phyloP scores from a whole-genome alignment of 2,113 vertebrate genomes.

The Pantherophis guttatus region DNA sequence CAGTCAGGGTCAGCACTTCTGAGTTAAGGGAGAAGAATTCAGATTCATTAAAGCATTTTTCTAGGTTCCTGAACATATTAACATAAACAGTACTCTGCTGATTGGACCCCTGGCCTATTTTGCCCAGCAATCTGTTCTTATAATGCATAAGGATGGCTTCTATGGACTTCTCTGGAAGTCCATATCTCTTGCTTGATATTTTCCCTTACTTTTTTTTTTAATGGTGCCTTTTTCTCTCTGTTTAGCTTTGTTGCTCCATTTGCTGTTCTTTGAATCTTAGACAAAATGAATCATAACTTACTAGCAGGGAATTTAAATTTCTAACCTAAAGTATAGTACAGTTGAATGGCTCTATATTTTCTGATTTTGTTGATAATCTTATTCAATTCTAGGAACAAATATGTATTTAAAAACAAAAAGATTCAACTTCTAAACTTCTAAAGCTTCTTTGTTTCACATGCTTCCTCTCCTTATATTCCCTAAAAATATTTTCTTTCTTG shows the following conservation, averaged over 20 bases:
- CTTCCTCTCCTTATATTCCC: neutral
- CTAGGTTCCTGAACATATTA: neutral
- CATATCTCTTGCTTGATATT: neutral
- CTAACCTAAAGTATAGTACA: neutral
- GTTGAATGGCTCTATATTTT: neutral
- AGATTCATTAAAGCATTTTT: neutral
- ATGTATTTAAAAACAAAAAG: neutral
- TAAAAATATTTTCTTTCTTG: conserved; percentile 14
- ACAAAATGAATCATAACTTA: neutral
- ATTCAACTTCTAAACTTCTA: neutral
- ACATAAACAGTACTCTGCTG: neutral
- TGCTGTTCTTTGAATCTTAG: neutral
- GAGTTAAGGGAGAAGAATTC: neutral
- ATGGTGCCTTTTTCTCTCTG: neutral
- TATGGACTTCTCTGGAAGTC: neutral
- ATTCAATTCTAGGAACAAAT: neutral
- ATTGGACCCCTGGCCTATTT: neutral
- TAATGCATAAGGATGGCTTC: neutral
- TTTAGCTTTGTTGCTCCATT: neutral
- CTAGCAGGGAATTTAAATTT: neutral
- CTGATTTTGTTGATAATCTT: neutral
- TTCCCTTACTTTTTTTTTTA: neutral
- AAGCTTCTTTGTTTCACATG: neutral
- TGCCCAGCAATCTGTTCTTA: neutral
- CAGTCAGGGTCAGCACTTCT: neutral